Evolutionary conservation across 2,797 vertebrate genomes (phyloP), one percentile per base, ranked within the genome.

Genomic region (Phylloscopus collybita): DNA sequence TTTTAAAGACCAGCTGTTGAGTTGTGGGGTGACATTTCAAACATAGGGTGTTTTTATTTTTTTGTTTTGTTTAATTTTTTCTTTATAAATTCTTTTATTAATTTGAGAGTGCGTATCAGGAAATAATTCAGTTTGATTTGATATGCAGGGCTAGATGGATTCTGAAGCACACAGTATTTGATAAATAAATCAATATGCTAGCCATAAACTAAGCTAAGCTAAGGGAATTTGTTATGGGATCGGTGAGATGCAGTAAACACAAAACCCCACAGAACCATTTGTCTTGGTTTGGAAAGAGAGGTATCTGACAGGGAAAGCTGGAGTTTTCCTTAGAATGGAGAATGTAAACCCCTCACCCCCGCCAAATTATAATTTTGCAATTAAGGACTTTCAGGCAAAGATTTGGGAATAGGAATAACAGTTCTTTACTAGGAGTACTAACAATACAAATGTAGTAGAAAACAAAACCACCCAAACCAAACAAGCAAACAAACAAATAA

Each of bases 121-220:
- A 88, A 84, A 86, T 54, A 90, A 60, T 21, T 92, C 20, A 40
- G 5, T 18, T 88, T 90, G 34, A 90, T 83, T 86, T 83, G 20
- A 70, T 80, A 72, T 13, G 1, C 19, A 79, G 26, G 29, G 4
- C 19, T 93, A 78, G 62, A 29, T 79, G 34, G 14, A 75, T 36
- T 75, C 30, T 49, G 40, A 85, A 69, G 13, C 9, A 51, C 9
- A 51, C 40, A 69, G 5, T 22, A 69, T 38, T 22, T 84, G 80
- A 78, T 71, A 79, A 90, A 90, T 81, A 79, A 84, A 92, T 91
- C n/a, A 66, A 51, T 79, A 67, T 29, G 12, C 23, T 94, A 50
- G 66, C 76, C 44, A 69, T 76, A 90, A 88, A 81, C 27, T 59
- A 75, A 84, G 38, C 29, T 66, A 87, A 85, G 17, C 16, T 36